Evolutionary conservation across 2,797 vertebrate species (phyloP).

Genomic region (Sebastes variabilis): DNA sequence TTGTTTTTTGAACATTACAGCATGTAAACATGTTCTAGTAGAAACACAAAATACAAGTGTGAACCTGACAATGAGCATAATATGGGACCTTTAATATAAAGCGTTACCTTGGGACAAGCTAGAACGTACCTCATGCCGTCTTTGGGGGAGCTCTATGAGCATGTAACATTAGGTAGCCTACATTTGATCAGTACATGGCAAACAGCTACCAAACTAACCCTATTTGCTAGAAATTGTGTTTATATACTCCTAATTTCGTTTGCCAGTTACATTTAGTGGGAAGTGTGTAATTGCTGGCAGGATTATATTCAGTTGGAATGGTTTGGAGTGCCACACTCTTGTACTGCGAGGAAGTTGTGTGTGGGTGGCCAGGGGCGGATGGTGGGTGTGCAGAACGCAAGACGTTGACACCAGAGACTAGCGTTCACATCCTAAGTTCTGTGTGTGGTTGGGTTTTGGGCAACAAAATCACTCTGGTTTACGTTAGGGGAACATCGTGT

Average conservation of each 20-base stretch:
- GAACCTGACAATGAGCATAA: no score
- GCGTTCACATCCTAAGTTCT: background rate
- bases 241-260: background rate
- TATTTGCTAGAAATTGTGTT: background rate
- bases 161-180: no score
- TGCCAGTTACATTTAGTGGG: background rate
- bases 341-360: background rate
- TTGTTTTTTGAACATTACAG: no score
- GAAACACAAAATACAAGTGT: no score
- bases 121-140: background rate
- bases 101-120: no score
- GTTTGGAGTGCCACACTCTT: background rate
- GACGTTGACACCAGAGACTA: background rate
- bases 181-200: no score
- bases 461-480: background rate
- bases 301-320: background rate
- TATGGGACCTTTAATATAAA: no score
- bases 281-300: background rate
- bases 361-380: background rate
- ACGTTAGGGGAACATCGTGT: background rate
- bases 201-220: background rate
- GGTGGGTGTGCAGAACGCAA: background rate
- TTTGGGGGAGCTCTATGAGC: background rate
- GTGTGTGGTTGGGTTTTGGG: background rate
- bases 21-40: no score